phyloP scores from a whole-genome alignment of 2,797 vertebrate genomes.

The Xerus rutilus region DNA sequence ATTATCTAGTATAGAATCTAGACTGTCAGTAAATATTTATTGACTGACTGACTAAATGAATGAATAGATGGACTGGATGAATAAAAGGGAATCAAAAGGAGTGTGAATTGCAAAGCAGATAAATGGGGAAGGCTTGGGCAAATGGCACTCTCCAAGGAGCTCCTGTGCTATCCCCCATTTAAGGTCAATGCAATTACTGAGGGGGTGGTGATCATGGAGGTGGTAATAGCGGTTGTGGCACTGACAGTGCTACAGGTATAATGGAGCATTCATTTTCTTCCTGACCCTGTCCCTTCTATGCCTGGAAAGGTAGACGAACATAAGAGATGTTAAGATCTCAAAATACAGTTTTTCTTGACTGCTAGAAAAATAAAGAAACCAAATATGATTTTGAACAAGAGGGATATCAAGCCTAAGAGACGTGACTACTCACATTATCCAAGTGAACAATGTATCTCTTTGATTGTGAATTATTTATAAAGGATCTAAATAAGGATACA shows the following conservation, averaged over 20 bases:
- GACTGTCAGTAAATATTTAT: not conserved
- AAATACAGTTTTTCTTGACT: not conserved
- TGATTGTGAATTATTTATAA: not conserved
- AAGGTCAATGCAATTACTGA: not conserved
- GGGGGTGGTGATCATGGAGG: not conserved
- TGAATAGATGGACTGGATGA: not conserved
- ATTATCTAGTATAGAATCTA: not conserved
- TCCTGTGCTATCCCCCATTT: not conserved
- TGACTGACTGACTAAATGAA: not conserved
- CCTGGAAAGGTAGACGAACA: not conserved
- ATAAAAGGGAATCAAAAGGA: not conserved
- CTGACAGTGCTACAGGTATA: too few species aligned
- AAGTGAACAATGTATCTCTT: not conserved
- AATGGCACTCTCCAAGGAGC: not conserved
- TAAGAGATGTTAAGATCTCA: not conserved
- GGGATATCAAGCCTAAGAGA: not conserved
- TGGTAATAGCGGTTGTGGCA: too few species aligned
- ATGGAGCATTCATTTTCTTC: not conserved
- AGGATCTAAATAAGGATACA: not conserved
- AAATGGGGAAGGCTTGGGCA: not conserved
- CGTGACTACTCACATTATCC: not conserved
- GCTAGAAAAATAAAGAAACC: not conserved
- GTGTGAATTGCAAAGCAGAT: not conserved
- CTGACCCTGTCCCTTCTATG: not conserved
- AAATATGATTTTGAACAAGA: constrained; percentile 10